A percentile compares a stretch with the other conserved stretches of the same genome.
These are phyloP conservation scores for Chironomus tentans DNA, from an alignment of 2,888 invertebrate species.

Conservation along the genomic window DNA sequence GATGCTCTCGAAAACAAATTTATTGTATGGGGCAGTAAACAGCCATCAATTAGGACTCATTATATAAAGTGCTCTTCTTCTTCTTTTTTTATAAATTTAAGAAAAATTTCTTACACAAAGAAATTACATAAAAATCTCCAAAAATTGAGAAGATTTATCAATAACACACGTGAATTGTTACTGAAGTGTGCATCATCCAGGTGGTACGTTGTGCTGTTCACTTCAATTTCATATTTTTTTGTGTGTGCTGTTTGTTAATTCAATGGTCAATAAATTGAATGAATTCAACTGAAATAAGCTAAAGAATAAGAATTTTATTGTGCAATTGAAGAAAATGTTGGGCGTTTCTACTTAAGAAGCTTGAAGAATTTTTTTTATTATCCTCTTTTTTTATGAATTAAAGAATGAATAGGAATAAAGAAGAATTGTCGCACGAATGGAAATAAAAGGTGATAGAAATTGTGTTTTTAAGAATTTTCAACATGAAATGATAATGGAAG, in stretches of 20 bases:
- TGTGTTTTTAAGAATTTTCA: no score
- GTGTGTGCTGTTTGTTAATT: background rate
- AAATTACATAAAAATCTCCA: background rate
- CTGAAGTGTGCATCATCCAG: slow-evolving; percentile 19
- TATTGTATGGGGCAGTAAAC: no score
- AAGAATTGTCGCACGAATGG: background rate
- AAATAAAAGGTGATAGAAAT: no score
- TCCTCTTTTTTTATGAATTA: background rate
- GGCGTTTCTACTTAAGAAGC: slow-evolving; percentile 12
- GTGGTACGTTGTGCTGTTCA: background rate
- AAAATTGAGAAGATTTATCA: background rate
- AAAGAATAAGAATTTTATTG: background rate
- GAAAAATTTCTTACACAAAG: background rate
- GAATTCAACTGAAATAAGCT: background rate
- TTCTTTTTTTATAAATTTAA: background rate
- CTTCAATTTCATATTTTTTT: background rate
- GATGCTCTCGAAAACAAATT: background rate
- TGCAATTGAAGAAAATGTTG: slow-evolving; percentile 3
- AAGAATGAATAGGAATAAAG: background rate
- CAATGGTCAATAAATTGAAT: slow-evolving; percentile 14
- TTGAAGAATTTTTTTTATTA: background rate
- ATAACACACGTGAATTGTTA: slow-evolving; percentile 10
- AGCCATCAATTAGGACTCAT: no score
- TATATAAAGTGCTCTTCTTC: no score
- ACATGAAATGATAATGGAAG: no score